These are phyloP conservation scores for Neodontobutis hainanensis DNA, from an alignment of 2,113 vertebrate species.

Conservation along the genomic window DNA sequence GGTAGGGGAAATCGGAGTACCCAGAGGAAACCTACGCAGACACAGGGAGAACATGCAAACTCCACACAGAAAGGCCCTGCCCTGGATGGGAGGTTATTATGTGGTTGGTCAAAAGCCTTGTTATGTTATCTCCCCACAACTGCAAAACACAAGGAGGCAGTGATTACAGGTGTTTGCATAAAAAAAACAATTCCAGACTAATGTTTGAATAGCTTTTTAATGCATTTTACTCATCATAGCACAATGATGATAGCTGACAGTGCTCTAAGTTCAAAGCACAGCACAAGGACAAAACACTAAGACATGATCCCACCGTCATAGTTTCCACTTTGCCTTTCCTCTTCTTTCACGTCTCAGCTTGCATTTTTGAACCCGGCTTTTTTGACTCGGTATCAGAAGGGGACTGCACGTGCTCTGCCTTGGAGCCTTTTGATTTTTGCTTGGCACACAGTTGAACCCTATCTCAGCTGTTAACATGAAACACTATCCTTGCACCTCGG, in stretches of 20 bases:
- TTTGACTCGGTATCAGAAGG: conserved; percentile 27
- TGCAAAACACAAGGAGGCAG: too few relatives aligned
- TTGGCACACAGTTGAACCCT: conserved; percentile 46
- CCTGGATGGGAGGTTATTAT: too few relatives aligned
- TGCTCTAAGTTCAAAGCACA: not conserved
- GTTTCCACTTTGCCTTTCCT: not conserved
- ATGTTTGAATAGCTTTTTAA: too few relatives aligned
- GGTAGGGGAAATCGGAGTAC: too few relatives aligned
- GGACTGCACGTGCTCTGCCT: conserved; percentile 26
- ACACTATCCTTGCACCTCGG: conserved; percentile 27
- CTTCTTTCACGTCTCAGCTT: not conserved
- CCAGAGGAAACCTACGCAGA: too few relatives aligned
- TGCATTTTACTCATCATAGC: not conserved
- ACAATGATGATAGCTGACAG: not conserved
- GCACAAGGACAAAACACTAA: not conserved
- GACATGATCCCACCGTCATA: not conserved
- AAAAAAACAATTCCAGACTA: not conserved
- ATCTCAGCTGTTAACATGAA: conserved; percentile 35
- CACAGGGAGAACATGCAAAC: too few relatives aligned
- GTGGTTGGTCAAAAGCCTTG: too few relatives aligned
- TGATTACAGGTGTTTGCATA: too few relatives aligned
- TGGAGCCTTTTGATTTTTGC: conserved; percentile 37
- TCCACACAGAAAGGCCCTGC: too few relatives aligned
- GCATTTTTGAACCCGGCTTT: conserved; percentile 24
- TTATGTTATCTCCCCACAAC: too few relatives aligned